These are phyloP conservation scores for Lithobates pipiens DNA, from an alignment of 2,797 vertebrate species.

Conservation along the genomic window DNA sequence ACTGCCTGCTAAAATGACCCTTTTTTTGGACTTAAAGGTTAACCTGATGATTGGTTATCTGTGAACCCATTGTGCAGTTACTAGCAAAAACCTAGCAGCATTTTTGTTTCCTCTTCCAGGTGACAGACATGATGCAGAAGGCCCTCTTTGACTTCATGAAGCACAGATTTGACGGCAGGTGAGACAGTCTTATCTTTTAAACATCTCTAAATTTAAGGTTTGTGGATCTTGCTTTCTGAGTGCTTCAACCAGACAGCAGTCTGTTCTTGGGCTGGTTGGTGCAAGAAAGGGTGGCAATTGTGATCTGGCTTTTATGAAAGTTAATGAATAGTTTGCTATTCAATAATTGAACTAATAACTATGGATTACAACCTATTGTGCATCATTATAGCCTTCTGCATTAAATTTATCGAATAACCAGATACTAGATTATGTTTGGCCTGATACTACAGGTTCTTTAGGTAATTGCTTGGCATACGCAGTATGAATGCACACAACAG, in stretches of 20 bases:
- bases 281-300: neutral
- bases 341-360: no score
- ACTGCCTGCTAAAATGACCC: neutral
- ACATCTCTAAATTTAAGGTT: neutral
- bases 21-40: neutral
- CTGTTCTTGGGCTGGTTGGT: neutral
- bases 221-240: neutral
- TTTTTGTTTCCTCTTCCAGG: slow-evolving; percentile 72
- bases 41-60: neutral
- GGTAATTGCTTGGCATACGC: no score
- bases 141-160: slow-evolving; percentile 97
- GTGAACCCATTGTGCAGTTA: neutral
- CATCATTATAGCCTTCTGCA: no score
- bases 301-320: neutral
- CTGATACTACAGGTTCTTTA: no score
- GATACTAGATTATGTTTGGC: no score
- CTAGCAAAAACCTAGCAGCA: neutral
- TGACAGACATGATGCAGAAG: slow-evolving; percentile 99
- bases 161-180: slow-evolving; percentile 97
- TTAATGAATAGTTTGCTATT: no score
- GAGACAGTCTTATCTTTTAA: slow-evolving; percentile 63
- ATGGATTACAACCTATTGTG: no score
- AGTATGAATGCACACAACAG: no score
- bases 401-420: no score
- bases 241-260: neutral